Conservation (phyloP, 2,797 vertebrate genomes). For the Pseudopleuronectes americanus region DNA sequence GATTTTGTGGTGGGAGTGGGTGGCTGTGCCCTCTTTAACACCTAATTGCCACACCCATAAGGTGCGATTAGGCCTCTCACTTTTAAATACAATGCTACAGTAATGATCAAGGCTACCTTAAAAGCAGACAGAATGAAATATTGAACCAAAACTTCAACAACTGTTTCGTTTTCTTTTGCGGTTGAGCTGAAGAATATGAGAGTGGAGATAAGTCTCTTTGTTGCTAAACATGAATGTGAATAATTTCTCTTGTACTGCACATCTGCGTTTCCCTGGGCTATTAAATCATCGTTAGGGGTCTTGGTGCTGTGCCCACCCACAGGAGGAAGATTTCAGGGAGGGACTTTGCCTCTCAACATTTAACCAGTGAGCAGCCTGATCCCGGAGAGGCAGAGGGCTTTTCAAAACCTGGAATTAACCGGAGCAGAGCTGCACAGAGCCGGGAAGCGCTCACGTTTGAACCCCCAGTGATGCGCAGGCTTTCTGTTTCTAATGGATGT, state of each 20-base stretch:
- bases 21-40: conserved; percentile 51
- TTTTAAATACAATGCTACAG: conserved; percentile 71
- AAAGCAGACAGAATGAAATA: not conserved
- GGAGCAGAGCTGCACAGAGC: conserved; percentile 24
- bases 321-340: conserved; percentile 63
- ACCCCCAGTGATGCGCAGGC: conserved; percentile 9
- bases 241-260: not conserved
- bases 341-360: conserved; percentile 70
- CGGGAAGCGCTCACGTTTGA: not conserved
- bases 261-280: conserved; percentile 1
- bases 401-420: conserved; percentile 65
- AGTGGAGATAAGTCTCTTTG: not conserved
- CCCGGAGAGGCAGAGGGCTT: conserved; percentile 63
- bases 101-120: conserved; percentile 48
- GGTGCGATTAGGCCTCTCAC: conserved; percentile 46
- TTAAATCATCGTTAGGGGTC: conserved; percentile 46
- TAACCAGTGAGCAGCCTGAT: conserved; percentile 67
- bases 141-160: not conserved
- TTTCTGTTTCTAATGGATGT: conserved; percentile 67
- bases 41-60: conserved; percentile 67
- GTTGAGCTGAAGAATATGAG: not conserved
- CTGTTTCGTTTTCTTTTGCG: not conserved
- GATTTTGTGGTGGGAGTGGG: not conserved
- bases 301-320: conserved; percentile 71
- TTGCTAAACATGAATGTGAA: too few relatives aligned